Evolutionary conservation across 2,797 vertebrate species (phyloP), one percentile per base, ranked within the genome.

Genomic region (Leontopithecus rosalia): DNA sequence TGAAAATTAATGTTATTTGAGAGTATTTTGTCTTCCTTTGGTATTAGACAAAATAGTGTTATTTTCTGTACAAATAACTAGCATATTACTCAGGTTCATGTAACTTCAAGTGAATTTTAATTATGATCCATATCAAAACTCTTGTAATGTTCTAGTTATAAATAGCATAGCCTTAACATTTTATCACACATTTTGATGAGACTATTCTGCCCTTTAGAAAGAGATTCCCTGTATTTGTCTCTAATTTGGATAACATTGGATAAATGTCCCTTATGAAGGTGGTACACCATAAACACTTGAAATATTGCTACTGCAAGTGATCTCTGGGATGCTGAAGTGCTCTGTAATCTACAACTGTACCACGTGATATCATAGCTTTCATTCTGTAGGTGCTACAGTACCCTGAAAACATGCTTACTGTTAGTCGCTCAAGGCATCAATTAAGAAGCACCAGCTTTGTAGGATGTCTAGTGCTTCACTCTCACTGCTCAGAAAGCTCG

Each of bases 81-180:
- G n/a, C 22, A 5, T 83, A 64, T 58, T 64, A 75, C 12, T 90
- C 26, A 84, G 36, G 52, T 90, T 73, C 95, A 73, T 61, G 13
- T n/a, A 91, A 86, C 15, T 79, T 28, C 6, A 88, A 93, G 36
- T 93, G 30, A 70, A 9, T 84, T 88, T 91, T 91, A 95, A 88
- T 75, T 70, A 85, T 90, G 11, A 80, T 58, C 20, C 12, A 67
- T 61, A 72, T 96, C 50, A 85, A 92, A 87, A 55, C 22, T 12
- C 8, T 91, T 89, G 24, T 84, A 64, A 93, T 52, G 46, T 55
- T n/a, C 73, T 86, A 26, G 67, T 72, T 83, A 75, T 36, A 96
- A 92, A 83, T 91, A 82, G 67, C 90, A 85, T 46, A 30, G 5
- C 41, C 57, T 72, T 81, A 85, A 61, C 5, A 19, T 83, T 85